Evolutionary conservation across 2,888 invertebrate genomes (phyloP).

Genomic region (Sisyra nigra): DNA sequence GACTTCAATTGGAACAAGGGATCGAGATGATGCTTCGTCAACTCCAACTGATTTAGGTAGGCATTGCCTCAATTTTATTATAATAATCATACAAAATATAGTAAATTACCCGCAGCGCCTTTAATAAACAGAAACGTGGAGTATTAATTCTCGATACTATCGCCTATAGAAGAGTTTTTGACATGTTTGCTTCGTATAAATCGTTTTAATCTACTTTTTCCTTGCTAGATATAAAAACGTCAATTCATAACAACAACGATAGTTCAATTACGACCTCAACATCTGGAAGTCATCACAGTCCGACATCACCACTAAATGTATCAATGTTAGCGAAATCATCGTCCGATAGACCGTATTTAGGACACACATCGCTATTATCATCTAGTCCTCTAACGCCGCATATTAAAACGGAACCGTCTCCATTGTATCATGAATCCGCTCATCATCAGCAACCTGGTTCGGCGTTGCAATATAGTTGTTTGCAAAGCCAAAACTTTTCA

Average conservation of each 20-base stretch:
- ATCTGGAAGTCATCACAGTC: slow-evolving; percentile 11
- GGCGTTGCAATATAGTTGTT: slow-evolving; percentile 21
- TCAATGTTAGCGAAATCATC: slow-evolving; percentile 12
- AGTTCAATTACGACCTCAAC: slow-evolving; percentile 11
- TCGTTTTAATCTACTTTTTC: not conserved
- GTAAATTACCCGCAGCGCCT: not conserved
- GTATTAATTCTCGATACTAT: too few species aligned
- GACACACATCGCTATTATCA: slow-evolving; percentile 38
- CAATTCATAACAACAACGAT: slow-evolving; percentile 15
- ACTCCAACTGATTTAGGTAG: not conserved
- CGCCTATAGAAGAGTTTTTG: too few species aligned
- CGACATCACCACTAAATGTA: slow-evolving; percentile 11
- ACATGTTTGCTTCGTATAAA: too few species aligned
- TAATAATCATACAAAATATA: not conserved
- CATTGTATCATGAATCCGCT: not conserved
- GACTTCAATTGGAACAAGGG: slow-evolving; percentile 15
- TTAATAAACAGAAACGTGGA: too few species aligned
- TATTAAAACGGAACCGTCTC: slow-evolving; percentile 7
- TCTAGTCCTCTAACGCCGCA: slow-evolving; percentile 17
- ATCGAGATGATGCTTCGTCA: slow-evolving; percentile 3
- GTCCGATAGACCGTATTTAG: slow-evolving; percentile 31
- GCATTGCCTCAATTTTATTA: not conserved
- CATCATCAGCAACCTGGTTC: slow-evolving; percentile 6
- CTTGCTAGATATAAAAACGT: slow-evolving; percentile 9
- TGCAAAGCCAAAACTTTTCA: slow-evolving; percentile 20